Base-by-base conservation (phyloP, 2,113 vertebrate genomes). In the Bagarius yarrelli region DNA sequence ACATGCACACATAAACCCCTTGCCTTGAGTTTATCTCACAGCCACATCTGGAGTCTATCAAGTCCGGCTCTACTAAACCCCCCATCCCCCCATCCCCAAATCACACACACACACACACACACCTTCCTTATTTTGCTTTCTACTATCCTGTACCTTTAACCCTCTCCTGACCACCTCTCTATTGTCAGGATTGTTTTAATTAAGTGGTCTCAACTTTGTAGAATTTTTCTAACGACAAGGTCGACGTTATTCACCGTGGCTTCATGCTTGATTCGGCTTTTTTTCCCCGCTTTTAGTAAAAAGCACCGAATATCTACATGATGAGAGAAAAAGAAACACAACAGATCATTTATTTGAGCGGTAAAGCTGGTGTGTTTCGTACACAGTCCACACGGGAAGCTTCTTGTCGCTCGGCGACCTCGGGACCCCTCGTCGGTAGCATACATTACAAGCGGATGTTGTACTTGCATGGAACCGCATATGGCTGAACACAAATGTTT, bases 11-110 rank as follows among this genome's bases (percentile, higher is more conserved):
- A 93, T 90, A 90, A 89, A 88, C 75, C 61, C 81, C 87, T 87
- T 89, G 90, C 90, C 92, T 92, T 90, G 86, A 91, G 92, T 93
- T 94, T 94, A 94, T 93, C 92, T 92, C 87, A 91, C 87, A 92
- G 90, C 89, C 92, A 93, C 92, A 94, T 94, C 93, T 94, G 94
- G 94, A 93, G 89, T 92, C 92, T 91, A 93, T 94, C 93, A 94
- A 92, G 91, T 90, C 84, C 84, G 86, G 89, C 88, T 85, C 87
- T 87, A 88, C 50, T 72, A 52, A 21, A 55, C 81, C 77, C 63
- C 53, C 52, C 47, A 52, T 44, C 57, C 34, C 57, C 71, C n/a
- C 79, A 52, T 34, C 30, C 79, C 15, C 79, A 72, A 63, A 64
- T n/a, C 66, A 73, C 77, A 81, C 74, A 80, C 79, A 72, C 64